These are phyloP conservation scores for Acanthosoma haemorrhoidale DNA, from an alignment of 2,888 invertebrate genomes.

Conservation along the genomic window DNA sequence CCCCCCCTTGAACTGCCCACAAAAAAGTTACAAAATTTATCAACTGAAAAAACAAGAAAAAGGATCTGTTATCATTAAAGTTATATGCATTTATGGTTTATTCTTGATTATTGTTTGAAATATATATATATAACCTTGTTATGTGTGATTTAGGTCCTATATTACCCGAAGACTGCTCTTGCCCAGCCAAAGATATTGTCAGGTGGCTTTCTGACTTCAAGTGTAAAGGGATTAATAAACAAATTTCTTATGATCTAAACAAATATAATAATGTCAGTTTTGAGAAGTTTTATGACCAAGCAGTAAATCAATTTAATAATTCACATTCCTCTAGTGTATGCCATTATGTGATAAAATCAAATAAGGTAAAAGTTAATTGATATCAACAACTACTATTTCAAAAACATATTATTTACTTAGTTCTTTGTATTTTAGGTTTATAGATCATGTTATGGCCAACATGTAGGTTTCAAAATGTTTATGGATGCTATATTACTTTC, in stretches of 20 bases:
- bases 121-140: too few relatives aligned
- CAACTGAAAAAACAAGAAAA: too few relatives aligned
- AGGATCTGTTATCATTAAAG: too few relatives aligned
- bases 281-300: conserved; percentile 56
- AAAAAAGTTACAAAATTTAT: too few relatives aligned
- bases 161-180: conserved; percentile 77
- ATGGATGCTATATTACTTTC: conserved; percentile 81
- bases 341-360: conserved; percentile 79
- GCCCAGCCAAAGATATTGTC: conserved; percentile 60
- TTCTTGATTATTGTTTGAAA: too few relatives aligned
- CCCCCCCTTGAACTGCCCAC: too few relatives aligned
- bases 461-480: conserved; percentile 94
- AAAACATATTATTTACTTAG: background rate
- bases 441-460: conserved; percentile 85
- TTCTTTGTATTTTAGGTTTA: conserved; percentile 53
- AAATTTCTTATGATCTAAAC: conserved; percentile 67
- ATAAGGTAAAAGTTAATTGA: conserved; percentile 52
- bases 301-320: conserved; percentile 65
- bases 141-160: conserved; percentile 54
- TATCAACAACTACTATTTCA: background rate
- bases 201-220: conserved; percentile 63
- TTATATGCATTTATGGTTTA: too few relatives aligned
- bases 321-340: conserved; percentile 81
- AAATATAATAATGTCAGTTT: conserved; percentile 67
- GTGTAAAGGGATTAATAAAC: conserved; percentile 57